These are phyloP conservation scores for Dorcus parallelipipedus DNA, from an alignment of 2,888 invertebrate genomes.

Conservation along the genomic window DNA sequence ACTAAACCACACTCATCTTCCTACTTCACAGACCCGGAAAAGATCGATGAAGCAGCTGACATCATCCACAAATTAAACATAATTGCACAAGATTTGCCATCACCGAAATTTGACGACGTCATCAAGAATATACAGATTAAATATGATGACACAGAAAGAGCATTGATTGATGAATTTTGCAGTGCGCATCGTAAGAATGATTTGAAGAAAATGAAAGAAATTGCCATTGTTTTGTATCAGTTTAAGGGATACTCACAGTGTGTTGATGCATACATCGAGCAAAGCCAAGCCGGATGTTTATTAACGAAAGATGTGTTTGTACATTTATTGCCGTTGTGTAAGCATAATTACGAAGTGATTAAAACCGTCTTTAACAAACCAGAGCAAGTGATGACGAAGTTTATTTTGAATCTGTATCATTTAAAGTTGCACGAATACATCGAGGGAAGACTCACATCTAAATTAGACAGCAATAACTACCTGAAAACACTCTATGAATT, in stretches of 20 bases:
- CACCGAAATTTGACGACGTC: constrained; percentile 53
- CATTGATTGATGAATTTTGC: constrained; percentile 92
- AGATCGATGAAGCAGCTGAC: constrained; percentile 93
- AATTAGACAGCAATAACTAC: constrained; percentile 82
- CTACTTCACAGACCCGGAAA: constrained; percentile 80
- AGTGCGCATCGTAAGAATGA: constrained; percentile 84
- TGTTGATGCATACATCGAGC: constrained; percentile 94
- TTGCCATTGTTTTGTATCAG: constrained; percentile 87
- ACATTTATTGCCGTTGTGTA: constrained; percentile 85
- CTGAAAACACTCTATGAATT: constrained; percentile 83
- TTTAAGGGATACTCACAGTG: constrained; percentile 97
- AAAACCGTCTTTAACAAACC: constrained; percentile 92
- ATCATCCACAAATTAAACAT: constrained; percentile 94
- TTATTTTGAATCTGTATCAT: constrained; percentile 93
- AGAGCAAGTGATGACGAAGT: constrained; percentile 96
- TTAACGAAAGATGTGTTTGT: constrained; percentile 86
- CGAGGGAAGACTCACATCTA: constrained; percentile 74
- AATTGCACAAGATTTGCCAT: constrained; percentile 91
- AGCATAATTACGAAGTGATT: constrained; percentile 78
- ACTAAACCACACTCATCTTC: constrained; percentile 81
- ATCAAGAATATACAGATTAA: constrained; percentile 73
- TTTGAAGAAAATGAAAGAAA: constrained; percentile 84
- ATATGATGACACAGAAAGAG: constrained; percentile 85
- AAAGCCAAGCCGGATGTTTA: constrained; percentile 88
- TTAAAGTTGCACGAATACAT: constrained; percentile 84